A percentile compares a stretch with the other conserved stretches of the same genome.
Evolutionary conservation across 2,113 vertebrate species (phyloP).

Genomic region (Furnarius figulus): DNA sequence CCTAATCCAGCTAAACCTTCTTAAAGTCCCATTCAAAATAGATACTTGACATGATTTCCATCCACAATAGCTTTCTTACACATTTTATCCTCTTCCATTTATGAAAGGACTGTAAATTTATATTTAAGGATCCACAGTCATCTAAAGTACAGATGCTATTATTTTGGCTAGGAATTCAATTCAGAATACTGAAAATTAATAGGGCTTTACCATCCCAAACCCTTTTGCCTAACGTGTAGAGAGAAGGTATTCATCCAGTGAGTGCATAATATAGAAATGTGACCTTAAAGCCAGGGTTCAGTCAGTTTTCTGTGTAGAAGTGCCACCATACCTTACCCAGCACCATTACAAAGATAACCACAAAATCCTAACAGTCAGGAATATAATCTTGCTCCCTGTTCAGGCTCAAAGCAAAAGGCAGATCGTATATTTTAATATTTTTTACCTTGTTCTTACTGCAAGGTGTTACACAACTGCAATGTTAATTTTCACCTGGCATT

Average conservation of each 20-base stretch:
- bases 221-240: not conserved
- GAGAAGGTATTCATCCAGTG: not conserved
- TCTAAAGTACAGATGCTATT: not conserved
- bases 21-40: conserved; percentile 1
- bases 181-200: not conserved
- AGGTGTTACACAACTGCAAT: not conserved
- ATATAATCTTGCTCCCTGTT: not conserved
- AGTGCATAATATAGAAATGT: not conserved
- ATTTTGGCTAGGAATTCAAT: not conserved
- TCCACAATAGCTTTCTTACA: not conserved
- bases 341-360: not conserved
- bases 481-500: not conserved
- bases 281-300: not conserved
- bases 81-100: not conserved
- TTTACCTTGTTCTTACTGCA: not conserved
- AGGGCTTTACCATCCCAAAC: not conserved
- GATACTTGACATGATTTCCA: not conserved
- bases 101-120: not conserved
- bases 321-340: not conserved
- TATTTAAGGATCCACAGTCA: not conserved
- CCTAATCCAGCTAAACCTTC: conserved; percentile 46
- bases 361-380: not conserved
- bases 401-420: not conserved
- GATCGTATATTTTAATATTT: not conserved
- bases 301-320: not conserved